phyloP scores from a whole-genome alignment of 2,113 vertebrate genomes.

The Oncorhynchus clarkii region DNA sequence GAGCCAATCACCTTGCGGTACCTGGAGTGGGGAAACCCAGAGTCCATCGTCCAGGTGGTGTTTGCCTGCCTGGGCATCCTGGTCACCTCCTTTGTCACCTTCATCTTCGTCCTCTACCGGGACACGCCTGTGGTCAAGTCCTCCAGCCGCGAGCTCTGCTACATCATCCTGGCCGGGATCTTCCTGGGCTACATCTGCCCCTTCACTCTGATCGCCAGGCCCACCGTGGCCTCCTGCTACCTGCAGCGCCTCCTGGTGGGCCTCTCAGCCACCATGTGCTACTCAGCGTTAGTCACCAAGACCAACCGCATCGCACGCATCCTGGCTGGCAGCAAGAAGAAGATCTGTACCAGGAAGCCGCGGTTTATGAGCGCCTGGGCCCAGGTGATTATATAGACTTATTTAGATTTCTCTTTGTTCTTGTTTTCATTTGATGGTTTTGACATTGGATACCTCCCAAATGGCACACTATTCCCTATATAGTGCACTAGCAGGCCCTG shows the following conservation, averaged over 20 bases:
- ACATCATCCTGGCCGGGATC: constrained; percentile 95
- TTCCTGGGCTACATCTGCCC: constrained; percentile 95
- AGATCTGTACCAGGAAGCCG: constrained; percentile 95
- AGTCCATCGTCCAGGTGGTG: constrained; percentile 92
- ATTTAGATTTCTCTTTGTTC: too few relatives aligned
- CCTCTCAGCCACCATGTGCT: constrained; percentile 96
- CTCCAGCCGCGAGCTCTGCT: constrained; percentile 96
- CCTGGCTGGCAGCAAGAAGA: constrained; percentile 97
- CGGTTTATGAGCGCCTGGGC: constrained; percentile 98
- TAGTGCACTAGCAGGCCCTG: too few relatives aligned
- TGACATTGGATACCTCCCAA: too few relatives aligned
- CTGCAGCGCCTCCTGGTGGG: constrained; percentile 93
- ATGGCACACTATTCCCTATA: too few relatives aligned
- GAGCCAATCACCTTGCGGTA: constrained; percentile 85
- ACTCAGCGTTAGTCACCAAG: constrained; percentile 94
- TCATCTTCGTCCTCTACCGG: constrained; percentile 93
- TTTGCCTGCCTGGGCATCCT: constrained; percentile 95
- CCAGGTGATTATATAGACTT: constrained; percentile 68
- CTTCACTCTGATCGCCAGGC: constrained; percentile 92
- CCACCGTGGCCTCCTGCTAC: constrained; percentile 91
- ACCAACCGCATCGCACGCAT: constrained; percentile 98
- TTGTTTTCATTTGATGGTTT: too few relatives aligned
- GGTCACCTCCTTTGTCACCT: constrained; percentile 92
- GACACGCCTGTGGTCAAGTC: constrained; percentile 98
- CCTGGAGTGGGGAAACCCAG: constrained; percentile 93